Evolutionary conservation across 1,140 invertebrate species (phyloP).

Genomic region (Drosophila malerkotliana): DNA sequence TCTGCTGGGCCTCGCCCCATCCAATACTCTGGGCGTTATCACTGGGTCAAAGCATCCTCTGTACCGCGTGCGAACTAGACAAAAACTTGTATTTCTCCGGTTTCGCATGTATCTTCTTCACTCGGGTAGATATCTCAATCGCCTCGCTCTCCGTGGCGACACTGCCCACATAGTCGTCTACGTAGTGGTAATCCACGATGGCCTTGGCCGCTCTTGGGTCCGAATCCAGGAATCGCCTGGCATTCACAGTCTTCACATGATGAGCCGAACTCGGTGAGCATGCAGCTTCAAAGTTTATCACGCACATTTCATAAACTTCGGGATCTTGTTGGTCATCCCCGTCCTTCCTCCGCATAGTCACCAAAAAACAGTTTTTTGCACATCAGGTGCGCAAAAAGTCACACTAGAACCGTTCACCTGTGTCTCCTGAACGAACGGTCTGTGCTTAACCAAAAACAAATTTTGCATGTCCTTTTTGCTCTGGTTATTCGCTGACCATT

Average conservation of each 20-base stretch:
- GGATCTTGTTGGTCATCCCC: too few species aligned
- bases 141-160: neutral
- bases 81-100: neutral
- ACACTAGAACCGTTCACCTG: too few species aligned
- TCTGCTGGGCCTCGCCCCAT: neutral
- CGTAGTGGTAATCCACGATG: neutral
- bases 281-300: neutral
- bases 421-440: too few species aligned
- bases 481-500: too few species aligned
- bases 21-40: neutral
- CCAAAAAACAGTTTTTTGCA: too few species aligned
- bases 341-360: too few species aligned
- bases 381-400: too few species aligned
- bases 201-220: neutral
- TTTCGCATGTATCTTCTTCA: neutral
- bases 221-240: neutral
- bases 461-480: too few species aligned
- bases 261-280: neutral
- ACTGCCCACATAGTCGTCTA: neutral
- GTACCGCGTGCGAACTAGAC: neutral
- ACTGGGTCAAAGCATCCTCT: neutral
- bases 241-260: neutral
- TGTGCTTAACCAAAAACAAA: too few species aligned
- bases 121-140: neutral
- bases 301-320: neutral